Evolutionary conservation across 2,888 invertebrate genomes (phyloP).

Genomic region (Panorpa germanica): DNA sequence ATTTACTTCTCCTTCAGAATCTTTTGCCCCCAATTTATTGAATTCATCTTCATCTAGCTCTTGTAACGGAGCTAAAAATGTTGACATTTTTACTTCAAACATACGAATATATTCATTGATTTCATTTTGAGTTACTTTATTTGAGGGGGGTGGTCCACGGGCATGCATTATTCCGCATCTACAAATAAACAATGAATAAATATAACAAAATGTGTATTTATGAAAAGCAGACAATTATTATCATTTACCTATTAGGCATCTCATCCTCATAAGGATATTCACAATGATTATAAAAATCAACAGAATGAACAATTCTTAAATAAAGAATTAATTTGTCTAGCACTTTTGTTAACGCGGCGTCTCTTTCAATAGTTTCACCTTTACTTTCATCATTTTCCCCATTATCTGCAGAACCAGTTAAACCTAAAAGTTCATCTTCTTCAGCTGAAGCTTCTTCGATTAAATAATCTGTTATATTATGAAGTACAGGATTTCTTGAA

Average conservation of each 20-base stretch:
- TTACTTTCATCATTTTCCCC: constrained; percentile 26
- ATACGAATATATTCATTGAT: constrained; percentile 54
- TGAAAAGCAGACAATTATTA: too few relatives aligned
- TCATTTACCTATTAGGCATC: too few relatives aligned
- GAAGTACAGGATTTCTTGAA: constrained; percentile 81
- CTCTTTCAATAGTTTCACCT: constrained; percentile 42
- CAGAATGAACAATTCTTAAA: constrained; percentile 89
- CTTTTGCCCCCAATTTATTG: constrained; percentile 68
- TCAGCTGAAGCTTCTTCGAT: constrained; percentile 98
- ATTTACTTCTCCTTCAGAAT: constrained; percentile 27
- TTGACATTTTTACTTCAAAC: constrained; percentile 83
- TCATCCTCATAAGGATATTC: constrained; percentile 94
- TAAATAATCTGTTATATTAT: constrained; percentile 92
- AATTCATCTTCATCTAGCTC: constrained; percentile 57
- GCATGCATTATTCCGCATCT: constrained; percentile 99
- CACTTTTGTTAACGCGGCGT: constrained; percentile 51
- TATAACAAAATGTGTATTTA: too few relatives aligned
- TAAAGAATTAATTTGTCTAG: constrained; percentile 73
- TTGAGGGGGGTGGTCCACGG: constrained; percentile 69
- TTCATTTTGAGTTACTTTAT: constrained; percentile 45
- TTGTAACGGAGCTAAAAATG: constrained; percentile 64
- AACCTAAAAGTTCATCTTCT: constrained; percentile 81
- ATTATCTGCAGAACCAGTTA: constrained; percentile 30
- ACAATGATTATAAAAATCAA: constrained; percentile 95
- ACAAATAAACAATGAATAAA: too few relatives aligned